Percentiles rank a stretch among this genome's conserved stretches.
Evolutionary conservation across 2,113 vertebrate genomes (phyloP).

Genomic region (Gymnorhina tibicen): DNA sequence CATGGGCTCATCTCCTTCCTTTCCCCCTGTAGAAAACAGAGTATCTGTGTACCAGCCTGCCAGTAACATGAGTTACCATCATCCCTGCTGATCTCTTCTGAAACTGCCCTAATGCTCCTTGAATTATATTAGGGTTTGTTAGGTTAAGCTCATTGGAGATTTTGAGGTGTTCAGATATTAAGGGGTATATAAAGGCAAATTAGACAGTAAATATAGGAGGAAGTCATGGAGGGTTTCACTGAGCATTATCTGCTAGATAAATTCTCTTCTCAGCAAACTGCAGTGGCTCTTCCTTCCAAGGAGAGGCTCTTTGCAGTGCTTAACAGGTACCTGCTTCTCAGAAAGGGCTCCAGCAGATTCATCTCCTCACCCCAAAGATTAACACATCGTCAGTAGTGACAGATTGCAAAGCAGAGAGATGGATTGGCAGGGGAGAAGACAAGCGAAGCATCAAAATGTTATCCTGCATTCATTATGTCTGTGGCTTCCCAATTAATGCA

Average conservation of each 20-base stretch:
- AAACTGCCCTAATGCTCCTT: background rate
- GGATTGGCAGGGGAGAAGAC: background rate
- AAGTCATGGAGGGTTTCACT: background rate
- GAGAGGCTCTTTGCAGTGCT: background rate
- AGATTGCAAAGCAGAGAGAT: background rate
- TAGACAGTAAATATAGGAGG: background rate
- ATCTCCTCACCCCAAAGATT: background rate
- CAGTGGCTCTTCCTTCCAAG: background rate
- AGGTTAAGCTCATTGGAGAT: background rate
- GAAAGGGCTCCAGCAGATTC: background rate
- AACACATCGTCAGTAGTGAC: background rate
- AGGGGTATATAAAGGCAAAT: background rate
- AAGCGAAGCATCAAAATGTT: slow-evolving; percentile 5
- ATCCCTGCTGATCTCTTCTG: background rate
- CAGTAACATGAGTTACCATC: background rate
- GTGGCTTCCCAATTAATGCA: background rate
- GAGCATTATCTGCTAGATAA: background rate
- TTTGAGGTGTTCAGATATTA: background rate
- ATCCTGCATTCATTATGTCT: background rate
- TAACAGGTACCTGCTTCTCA: background rate
- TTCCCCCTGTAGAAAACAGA: background rate
- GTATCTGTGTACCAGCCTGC: background rate
- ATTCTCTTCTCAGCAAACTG: background rate
- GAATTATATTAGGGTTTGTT: background rate
- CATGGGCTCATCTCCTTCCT: background rate